These are phyloP conservation scores for Drosophila rubida DNA, from an alignment of 2,888 invertebrate genomes.

Conservation along the genomic window DNA sequence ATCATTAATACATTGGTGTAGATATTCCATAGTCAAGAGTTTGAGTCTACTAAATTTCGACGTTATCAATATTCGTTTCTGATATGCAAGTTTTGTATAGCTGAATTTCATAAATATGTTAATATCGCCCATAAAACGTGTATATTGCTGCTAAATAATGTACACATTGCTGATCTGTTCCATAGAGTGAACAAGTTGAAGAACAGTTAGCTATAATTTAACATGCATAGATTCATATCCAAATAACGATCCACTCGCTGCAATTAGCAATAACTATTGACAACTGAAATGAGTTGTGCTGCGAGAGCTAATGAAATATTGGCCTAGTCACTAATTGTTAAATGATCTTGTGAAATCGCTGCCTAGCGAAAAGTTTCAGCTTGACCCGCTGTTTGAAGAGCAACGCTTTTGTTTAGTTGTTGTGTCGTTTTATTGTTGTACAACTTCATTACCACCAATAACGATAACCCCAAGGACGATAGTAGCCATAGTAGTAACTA, in stretches of 20 bases:
- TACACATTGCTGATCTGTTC: background rate
- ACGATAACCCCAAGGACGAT: conserved; percentile 39
- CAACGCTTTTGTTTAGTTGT: background rate
- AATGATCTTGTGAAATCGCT: conserved; percentile 20
- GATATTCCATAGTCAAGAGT: background rate
- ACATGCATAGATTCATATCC: background rate
- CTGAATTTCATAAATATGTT: background rate
- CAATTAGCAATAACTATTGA: conserved; percentile 10
- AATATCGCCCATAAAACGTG: background rate
- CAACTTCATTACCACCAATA: conserved; percentile 38
- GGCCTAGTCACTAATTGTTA: conserved; percentile 9
- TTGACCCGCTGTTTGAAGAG: conserved; percentile 1
- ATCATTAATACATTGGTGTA: background rate
- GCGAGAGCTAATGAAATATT: conserved; percentile 1
- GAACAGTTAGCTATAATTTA: background rate
- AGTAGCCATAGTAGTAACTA: conserved; percentile 14
- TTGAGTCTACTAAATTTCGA: background rate
- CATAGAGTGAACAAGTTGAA: background rate
- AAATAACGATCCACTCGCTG: background rate
- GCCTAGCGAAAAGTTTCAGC: too few species aligned
- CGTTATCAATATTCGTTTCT: background rate
- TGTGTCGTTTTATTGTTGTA: background rate
- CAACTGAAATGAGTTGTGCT: background rate
- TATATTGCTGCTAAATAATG: background rate
- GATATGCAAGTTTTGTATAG: background rate